These are phyloP conservation scores for Paramormyrops hopkinsi DNA, from an alignment of 2,797 vertebrate species.

Conservation along the genomic window DNA sequence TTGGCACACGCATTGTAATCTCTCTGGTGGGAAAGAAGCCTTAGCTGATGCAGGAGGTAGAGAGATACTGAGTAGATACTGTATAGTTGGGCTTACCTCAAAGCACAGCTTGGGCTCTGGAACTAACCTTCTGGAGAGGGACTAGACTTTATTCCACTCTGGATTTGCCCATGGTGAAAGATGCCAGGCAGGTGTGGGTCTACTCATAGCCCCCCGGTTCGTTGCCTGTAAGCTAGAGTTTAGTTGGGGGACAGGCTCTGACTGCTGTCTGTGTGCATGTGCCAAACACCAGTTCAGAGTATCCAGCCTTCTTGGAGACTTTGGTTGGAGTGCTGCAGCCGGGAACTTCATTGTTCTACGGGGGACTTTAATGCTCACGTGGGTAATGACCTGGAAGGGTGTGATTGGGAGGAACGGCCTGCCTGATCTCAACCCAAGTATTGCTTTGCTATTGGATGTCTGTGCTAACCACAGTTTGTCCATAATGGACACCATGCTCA, in stretches of 20 bases:
- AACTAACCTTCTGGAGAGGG: neutral
- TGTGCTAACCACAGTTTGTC: neutral
- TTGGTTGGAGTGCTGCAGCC: neutral
- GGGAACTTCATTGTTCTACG: neutral
- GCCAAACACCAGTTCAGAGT: neutral
- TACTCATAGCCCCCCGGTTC: neutral
- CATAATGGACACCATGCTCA: neutral
- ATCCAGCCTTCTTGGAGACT: neutral
- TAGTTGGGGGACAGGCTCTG: neutral
- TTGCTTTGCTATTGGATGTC: neutral
- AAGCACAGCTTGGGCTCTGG: neutral
- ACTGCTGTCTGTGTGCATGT: neutral
- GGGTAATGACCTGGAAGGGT: neutral
- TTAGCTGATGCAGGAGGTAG: neutral
- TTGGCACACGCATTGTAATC: neutral
- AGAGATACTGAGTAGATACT: neutral
- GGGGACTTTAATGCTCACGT: neutral
- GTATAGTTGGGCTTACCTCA: neutral
- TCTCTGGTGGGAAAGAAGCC: neutral
- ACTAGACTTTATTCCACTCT: neutral
- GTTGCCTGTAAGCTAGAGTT: neutral
- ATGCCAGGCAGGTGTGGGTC: neutral
- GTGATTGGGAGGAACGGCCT: neutral
- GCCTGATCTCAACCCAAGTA: neutral
- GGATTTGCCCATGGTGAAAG: neutral